These are phyloP conservation scores for Papio anubis DNA, from an alignment of 2,113 vertebrate species.

Conservation along the genomic window DNA sequence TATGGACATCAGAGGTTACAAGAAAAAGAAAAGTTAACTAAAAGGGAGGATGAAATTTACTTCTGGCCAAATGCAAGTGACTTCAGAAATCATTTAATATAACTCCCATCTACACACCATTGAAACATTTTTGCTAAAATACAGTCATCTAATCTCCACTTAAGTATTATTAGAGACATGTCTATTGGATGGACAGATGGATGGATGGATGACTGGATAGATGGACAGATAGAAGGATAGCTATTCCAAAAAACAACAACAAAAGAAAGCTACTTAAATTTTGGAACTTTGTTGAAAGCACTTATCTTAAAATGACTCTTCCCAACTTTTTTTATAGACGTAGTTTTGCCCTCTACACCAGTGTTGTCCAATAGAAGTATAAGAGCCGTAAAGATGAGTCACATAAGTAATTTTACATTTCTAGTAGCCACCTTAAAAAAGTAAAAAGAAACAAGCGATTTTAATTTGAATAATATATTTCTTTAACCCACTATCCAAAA, in stretches of 20 bases:
- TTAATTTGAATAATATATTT: constrained; percentile 21
- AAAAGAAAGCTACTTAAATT: neutral
- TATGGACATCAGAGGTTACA: neutral
- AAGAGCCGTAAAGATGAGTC: neutral
- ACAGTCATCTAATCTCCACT: neutral
- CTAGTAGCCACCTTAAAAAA: neutral
- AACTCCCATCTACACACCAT: neutral
- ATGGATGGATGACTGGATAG: neutral
- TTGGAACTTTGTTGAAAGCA: neutral
- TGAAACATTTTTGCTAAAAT: neutral
- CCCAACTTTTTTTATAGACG: neutral
- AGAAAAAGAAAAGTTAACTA: constrained; percentile 13
- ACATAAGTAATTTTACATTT: constrained; percentile 37
- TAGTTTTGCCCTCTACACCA: neutral
- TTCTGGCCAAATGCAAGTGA: neutral
- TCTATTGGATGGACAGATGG: neutral
- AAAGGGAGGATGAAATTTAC: neutral
- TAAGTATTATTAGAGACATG: constrained; percentile 18
- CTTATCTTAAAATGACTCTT: neutral
- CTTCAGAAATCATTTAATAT: neutral
- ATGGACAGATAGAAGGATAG: neutral
- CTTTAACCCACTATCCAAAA: constrained; percentile 6
- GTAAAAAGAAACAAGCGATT: neutral
- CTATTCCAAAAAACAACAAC: neutral
- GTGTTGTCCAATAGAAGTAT: neutral